Percentiles rank a stretch among this genome's conserved stretches.
Evolutionary conservation across 1,140 invertebrate species (phyloP).

Genomic region (Propsilocerus akamusi): DNA sequence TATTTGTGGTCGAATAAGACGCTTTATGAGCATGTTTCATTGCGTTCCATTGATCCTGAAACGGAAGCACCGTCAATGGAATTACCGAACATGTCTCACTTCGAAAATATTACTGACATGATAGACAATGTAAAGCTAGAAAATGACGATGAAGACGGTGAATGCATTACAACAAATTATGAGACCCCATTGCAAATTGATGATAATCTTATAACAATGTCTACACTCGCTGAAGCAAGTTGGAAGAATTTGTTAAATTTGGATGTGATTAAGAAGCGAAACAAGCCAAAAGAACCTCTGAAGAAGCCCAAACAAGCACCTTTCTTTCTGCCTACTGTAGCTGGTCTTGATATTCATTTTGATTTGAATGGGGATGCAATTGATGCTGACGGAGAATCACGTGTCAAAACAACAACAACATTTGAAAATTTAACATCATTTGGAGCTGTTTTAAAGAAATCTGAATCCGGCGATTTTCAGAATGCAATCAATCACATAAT

Average conservation of each 20-base stretch:
- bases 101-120: conserved; percentile 18
- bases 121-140: conserved; percentile 11
- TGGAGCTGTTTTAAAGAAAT: conserved; percentile 34
- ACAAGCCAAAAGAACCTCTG: conserved; percentile 73
- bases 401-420: conserved; percentile 30
- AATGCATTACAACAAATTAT: conserved; percentile 29
- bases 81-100: conserved; percentile 29
- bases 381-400: conserved; percentile 24
- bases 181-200: conserved; percentile 58
- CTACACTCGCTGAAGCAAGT: conserved; percentile 62
- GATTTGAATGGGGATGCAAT: conserved; percentile 36
- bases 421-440: conserved; percentile 46
- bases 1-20: conserved; percentile 88
- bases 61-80: conserved; percentile 34
- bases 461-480: conserved; percentile 26
- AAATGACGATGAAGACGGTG: conserved; percentile 29
- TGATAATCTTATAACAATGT: conserved; percentile 69
- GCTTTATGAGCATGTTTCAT: conserved; percentile 58
- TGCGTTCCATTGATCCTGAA: conserved; percentile 46
- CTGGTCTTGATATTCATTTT: conserved; percentile 67
- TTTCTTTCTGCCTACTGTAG: conserved; percentile 86
- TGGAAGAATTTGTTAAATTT: conserved; percentile 89
- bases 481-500: conserved; percentile 57
- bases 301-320: conserved; percentile 73
- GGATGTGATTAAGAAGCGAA: conserved; percentile 74